Percentiles rank a stretch among this genome's conserved stretches.
Conservation (phyloP, 2,113 vertebrate species). For the Mus pahari region DNA sequence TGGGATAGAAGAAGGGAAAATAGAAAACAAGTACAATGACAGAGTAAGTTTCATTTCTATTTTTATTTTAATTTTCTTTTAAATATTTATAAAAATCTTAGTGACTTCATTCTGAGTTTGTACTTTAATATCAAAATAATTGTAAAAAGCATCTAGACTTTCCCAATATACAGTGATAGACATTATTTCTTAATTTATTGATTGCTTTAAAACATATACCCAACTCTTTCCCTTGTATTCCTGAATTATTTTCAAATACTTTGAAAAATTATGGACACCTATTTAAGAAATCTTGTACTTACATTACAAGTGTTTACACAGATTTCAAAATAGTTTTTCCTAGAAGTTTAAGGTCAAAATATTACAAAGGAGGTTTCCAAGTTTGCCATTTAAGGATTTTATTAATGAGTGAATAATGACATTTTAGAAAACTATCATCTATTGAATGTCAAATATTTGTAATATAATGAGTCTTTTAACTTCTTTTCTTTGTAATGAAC, state of each 20-base stretch:
- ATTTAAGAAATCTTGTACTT: slow-evolving; percentile 38
- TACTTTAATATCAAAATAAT: neutral
- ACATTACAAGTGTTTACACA: slow-evolving; percentile 22
- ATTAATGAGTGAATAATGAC: slow-evolving; percentile 69
- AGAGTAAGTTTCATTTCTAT: neutral
- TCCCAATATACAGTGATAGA: neutral
- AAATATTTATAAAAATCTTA: neutral
- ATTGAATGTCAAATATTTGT: slow-evolving; percentile 57
- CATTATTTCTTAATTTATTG: slow-evolving; percentile 27
- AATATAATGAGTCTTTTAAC: slow-evolving; percentile 52
- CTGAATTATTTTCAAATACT: slow-evolving; percentile 35
- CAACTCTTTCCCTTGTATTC: neutral
- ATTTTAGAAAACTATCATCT: slow-evolving; percentile 66
- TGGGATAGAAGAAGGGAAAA: neutral
- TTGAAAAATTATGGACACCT: neutral
- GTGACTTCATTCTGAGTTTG: neutral
- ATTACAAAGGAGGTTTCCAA: slow-evolving; percentile 28
- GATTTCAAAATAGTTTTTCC: neutral
- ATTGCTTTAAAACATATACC: neutral
- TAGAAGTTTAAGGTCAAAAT: slow-evolving; percentile 16
- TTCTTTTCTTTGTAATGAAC: slow-evolving; percentile 41
- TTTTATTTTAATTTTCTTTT: neutral
- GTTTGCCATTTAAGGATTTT: slow-evolving; percentile 36
- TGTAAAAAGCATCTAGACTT: neutral
- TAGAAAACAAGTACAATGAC: neutral